Conservation (phyloP, 2,888 invertebrate species). For the Luperina nickerlii region DNA sequence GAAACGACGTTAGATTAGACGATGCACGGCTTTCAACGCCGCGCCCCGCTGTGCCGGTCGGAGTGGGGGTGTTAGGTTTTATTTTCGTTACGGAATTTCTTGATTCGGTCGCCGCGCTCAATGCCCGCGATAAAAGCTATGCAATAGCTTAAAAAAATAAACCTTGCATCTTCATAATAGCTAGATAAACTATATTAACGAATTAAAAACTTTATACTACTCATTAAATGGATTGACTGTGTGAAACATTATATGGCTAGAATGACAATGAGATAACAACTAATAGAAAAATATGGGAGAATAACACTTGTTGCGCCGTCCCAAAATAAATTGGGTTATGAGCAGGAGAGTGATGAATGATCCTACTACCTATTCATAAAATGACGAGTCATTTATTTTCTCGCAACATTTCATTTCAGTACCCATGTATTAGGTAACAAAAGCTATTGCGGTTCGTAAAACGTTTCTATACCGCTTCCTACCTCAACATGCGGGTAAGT, state of each 20-base stretch:
- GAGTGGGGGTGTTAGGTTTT: no score
- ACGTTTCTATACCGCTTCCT: constrained; percentile 5
- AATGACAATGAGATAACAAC: neutral
- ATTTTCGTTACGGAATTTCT: no score
- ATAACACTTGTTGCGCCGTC: neutral
- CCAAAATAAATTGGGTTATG: neutral
- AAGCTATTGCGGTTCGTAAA: neutral
- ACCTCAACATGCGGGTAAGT: constrained; percentile 6
- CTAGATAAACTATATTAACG: no score
- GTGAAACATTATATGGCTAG: neutral
- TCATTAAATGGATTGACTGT: neutral
- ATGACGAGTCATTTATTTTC: neutral
- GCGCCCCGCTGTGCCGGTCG: no score
- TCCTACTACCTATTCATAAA: neutral
- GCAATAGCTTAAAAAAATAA: no score
- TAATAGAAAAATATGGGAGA: neutral
- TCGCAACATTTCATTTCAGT: constrained; percentile 3
- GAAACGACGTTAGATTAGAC: no score
- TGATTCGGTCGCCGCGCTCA: no score
- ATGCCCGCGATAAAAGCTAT: no score
- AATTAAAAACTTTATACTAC: neutral
- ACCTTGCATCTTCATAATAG: no score
- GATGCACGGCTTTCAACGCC: no score
- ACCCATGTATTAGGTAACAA: neutral
- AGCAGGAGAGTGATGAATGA: neutral